Conservation (phyloP, 2,797 vertebrate species). For the Xerus rutilus region DNA sequence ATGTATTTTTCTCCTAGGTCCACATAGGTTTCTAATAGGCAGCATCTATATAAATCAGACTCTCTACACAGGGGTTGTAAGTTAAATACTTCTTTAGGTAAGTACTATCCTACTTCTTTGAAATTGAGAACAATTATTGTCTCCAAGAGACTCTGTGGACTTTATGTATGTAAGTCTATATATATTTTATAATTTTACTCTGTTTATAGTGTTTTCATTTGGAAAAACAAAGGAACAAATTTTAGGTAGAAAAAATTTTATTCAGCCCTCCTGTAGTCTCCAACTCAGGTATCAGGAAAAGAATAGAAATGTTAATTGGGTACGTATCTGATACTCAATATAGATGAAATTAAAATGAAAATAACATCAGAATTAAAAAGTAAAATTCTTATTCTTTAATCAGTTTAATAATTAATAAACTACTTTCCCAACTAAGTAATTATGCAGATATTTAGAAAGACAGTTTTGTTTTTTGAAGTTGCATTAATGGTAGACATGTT, state of each 20-base stretch:
- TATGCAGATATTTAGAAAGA: neutral
- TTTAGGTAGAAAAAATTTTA: neutral
- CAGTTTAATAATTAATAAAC: constrained; percentile 30
- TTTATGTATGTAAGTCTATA: neutral
- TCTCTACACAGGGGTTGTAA: neutral
- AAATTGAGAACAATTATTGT: neutral
- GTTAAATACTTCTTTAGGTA: neutral
- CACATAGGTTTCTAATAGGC: neutral
- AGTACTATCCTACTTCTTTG: neutral
- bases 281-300: neutral
- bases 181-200: neutral
- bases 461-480: neutral
- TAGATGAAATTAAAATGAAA: neutral
- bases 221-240: neutral
- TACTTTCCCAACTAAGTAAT: neutral
- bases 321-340: neutral
- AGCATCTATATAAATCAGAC: neutral
- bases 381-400: neutral
- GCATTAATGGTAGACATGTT: neutral
- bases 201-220: neutral
- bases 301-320: neutral
- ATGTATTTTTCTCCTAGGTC: neutral
- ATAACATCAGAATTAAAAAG: neutral
- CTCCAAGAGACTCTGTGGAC: neutral
- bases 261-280: neutral